These are phyloP conservation scores for Polypterus senegalus DNA, from an alignment of 2,113 vertebrate species.

Conservation along the genomic window DNA sequence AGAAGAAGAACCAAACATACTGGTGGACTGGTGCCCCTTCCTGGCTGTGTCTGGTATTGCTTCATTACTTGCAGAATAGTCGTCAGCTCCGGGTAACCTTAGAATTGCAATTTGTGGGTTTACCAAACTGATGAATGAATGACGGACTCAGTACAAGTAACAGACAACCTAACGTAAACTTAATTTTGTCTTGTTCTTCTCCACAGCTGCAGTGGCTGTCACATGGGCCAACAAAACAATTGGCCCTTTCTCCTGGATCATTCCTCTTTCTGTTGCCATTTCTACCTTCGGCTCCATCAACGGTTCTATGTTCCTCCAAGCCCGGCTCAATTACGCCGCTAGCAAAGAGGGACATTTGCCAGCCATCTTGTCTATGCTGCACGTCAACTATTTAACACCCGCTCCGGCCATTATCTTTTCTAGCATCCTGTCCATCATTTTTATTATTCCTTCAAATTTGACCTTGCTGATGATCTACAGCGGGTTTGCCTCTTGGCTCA, in stretches of 20 bases:
- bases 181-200: not conserved
- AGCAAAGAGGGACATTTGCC: slow-evolving; percentile 3
- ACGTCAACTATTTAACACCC: not conserved
- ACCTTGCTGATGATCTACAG: not conserved
- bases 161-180: not conserved
- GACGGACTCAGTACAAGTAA: not conserved
- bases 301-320: not conserved
- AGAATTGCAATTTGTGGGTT: not conserved
- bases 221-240: slow-evolving; percentile 3
- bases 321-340: not conserved
- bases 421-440: not conserved
- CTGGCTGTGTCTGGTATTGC: not conserved
- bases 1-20: too few relatives aligned
- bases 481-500: not conserved
- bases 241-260: not conserved
- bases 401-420: not conserved
- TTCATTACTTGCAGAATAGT: not conserved
- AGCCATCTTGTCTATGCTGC: not conserved
- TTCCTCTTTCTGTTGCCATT: slow-evolving; percentile 1
- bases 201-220: slow-evolving; percentile 1
- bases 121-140: not conserved
- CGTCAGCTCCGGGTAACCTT: not conserved
- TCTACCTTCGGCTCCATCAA: slow-evolving; percentile 2
- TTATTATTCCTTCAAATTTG: not conserved
- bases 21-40: too few relatives aligned